phyloP scores from a whole-genome alignment of 2,113 vertebrate genomes.

The Eurystomus gularis region DNA sequence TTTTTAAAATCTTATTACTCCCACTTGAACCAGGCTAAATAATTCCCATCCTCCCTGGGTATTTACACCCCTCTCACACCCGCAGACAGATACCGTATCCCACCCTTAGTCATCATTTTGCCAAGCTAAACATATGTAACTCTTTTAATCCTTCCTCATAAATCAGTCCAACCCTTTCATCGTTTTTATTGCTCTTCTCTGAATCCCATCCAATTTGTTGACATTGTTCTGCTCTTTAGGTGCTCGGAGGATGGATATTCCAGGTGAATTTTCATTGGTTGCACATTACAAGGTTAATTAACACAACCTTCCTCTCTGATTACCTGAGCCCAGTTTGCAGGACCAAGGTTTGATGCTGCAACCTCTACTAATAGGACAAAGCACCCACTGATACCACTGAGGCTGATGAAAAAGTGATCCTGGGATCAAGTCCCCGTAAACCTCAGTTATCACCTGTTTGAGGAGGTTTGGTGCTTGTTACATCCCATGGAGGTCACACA shows the following conservation, averaged over 20 bases:
- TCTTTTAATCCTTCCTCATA: constrained; percentile 64
- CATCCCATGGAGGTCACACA: not conserved
- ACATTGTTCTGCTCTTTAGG: constrained; percentile 43
- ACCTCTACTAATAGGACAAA: not conserved
- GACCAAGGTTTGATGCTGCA: not conserved
- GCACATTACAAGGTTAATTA: not conserved
- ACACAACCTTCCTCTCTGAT: not conserved
- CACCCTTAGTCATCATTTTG: constrained; percentile 55
- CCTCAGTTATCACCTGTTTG: not conserved
- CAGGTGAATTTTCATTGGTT: not conserved
- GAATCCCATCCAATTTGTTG: constrained; percentile 46
- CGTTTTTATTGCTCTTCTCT: constrained; percentile 49
- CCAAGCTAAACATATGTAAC: constrained; percentile 69
- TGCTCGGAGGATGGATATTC: not conserved
- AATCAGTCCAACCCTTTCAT: constrained; percentile 66
- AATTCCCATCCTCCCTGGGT: not conserved
- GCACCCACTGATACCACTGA: not conserved
- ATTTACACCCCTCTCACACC: constrained; percentile 23
- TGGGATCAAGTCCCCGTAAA: fast-evolving
- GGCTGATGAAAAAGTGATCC: not conserved
- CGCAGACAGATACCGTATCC: not conserved
- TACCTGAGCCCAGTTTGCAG: not conserved
- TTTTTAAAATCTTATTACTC: constrained; percentile 21
- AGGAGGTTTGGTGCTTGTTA: not conserved
- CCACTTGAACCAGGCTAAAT: constrained; percentile 14